Percentiles rank a stretch among this genome's conserved stretches.
Conservation (phyloP, 2,888 invertebrate genomes). For the Arrhopalites spinosus region DNA sequence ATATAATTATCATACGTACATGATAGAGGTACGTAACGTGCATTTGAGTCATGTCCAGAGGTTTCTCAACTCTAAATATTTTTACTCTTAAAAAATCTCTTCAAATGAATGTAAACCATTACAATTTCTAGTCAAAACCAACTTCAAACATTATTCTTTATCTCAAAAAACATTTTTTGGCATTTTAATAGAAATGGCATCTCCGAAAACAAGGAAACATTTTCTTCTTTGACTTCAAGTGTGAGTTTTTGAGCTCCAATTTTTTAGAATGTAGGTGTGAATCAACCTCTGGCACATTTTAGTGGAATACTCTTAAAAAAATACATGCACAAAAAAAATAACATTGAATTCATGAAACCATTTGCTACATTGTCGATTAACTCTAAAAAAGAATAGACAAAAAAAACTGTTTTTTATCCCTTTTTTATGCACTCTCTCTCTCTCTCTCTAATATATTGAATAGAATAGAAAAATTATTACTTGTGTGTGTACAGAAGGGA, state of each 20-base stretch:
- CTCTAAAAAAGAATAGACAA: too few species aligned
- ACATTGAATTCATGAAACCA: too few species aligned
- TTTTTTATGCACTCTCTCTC: neutral
- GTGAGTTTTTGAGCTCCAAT: conserved; percentile 41
- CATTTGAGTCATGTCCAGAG: conserved; percentile 34
- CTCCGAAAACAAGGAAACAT: conserved; percentile 40
- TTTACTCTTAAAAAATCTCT: too few species aligned
- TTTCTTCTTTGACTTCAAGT: conserved; percentile 40
- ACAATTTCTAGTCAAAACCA: conserved; percentile 45
- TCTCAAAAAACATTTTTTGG: conserved; percentile 39
- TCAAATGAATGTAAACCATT: conserved; percentile 44
- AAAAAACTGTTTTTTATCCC: neutral
- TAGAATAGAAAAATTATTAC: too few species aligned
- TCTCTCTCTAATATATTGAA: neutral
- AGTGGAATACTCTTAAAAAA: neutral
- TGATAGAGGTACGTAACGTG: conserved; percentile 39
- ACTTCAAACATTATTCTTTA: conserved; percentile 41
- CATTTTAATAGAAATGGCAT: conserved; percentile 46
- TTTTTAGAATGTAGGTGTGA: conserved; percentile 55
- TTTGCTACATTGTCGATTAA: conserved; percentile 5
- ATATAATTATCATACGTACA: conserved; percentile 55
- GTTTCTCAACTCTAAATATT: conserved; percentile 18
- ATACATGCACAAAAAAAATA: neutral
- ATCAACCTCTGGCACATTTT: conserved; percentile 37
- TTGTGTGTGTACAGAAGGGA: too few species aligned